These are phyloP conservation scores for Corythornis cristatus DNA, from an alignment of 2,113 vertebrate genomes.

Conservation along the genomic window DNA sequence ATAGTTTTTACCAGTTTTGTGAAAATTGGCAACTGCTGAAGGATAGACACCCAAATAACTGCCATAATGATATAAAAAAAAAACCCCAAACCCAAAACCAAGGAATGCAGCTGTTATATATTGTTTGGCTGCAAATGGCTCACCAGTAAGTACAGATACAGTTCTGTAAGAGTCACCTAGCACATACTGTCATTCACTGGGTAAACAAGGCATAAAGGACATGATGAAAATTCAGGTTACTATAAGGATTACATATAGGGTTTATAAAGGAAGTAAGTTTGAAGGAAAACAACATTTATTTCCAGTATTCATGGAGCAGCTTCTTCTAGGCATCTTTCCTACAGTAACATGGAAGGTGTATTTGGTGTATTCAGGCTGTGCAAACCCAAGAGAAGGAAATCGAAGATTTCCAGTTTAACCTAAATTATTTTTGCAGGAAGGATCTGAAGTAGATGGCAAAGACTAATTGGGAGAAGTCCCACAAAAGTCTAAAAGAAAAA, in stretches of 20 bases:
- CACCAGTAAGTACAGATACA: not conserved
- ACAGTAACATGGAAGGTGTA: not conserved
- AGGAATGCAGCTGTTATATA: not conserved
- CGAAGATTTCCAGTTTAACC: not conserved
- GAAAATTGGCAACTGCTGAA: constrained; percentile 12
- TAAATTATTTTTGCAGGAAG: not conserved
- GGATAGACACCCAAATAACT: not conserved
- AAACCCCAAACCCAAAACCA: accelerated
- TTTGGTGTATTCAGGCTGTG: not conserved
- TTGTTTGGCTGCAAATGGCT: not conserved
- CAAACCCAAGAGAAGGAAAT: not conserved
- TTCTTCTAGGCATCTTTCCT: not conserved
- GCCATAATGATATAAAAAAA: not conserved
- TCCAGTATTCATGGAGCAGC: not conserved
- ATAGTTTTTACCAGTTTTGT: not conserved
- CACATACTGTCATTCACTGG: not conserved
- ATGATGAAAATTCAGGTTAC: not conserved
- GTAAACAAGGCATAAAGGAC: not conserved
- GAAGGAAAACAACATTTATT: not conserved
- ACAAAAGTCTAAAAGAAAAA: not conserved
- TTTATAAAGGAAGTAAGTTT: not conserved
- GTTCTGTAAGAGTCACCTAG: not conserved
- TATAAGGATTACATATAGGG: not conserved
- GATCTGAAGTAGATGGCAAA: not conserved
- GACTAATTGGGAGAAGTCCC: not conserved